Percentiles rank a stretch among this genome's conserved stretches.
Conservation (phyloP, 2,888 invertebrate species). For the Diaphora mendica region DNA sequence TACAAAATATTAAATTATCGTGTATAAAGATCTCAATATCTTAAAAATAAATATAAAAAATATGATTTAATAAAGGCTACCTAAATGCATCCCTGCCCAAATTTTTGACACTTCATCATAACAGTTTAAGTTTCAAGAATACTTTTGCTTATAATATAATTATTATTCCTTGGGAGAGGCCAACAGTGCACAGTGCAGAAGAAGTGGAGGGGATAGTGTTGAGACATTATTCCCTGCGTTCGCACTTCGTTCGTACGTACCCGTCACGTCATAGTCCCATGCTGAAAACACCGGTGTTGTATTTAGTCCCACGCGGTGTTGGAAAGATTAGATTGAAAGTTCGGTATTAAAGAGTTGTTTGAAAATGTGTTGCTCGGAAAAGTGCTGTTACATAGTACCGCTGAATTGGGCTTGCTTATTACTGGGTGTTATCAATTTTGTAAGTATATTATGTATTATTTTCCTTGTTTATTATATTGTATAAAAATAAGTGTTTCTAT, state of each 20-base stretch:
- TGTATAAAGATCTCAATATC: no score
- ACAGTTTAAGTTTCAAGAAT: slow-evolving; percentile 41
- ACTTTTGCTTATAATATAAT: slow-evolving; percentile 26
- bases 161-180: background rate
- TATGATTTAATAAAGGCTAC: background rate
- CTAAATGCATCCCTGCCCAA: slow-evolving; percentile 35
- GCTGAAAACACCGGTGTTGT: background rate
- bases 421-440: slow-evolving; percentile 44
- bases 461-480: background rate
- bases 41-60: background rate
- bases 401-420: slow-evolving; percentile 44
- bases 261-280: background rate
- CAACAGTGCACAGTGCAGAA: background rate
- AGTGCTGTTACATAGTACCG: slow-evolving; percentile 48
- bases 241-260: background rate
- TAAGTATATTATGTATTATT: slow-evolving; percentile 37
- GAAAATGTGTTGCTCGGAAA: slow-evolving; percentile 38
- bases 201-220: slow-evolving; percentile 16
- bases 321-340: background rate
- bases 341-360: background rate
- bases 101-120: slow-evolving; percentile 43
- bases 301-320: background rate
- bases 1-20: background rate
- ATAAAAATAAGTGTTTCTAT: background rate
- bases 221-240: slow-evolving; percentile 21